A percentile compares a stretch with the other conserved stretches of the same genome.
Conservation (phyloP, 2,113 vertebrate genomes). For the Himantopus leucocephalus region DNA sequence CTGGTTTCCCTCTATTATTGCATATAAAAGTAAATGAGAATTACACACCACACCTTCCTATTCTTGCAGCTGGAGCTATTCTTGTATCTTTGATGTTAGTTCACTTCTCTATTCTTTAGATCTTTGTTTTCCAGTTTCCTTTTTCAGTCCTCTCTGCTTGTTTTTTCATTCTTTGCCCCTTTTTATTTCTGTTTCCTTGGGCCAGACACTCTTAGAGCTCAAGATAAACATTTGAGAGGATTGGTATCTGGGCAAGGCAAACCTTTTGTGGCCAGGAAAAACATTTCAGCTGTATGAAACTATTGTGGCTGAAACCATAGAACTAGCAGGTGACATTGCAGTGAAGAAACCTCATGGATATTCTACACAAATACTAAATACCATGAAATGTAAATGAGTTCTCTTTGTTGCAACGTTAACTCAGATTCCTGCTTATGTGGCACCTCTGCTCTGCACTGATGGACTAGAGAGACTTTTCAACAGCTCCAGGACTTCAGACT, state of each 20-base stretch:
- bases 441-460: background rate
- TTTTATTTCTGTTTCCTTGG: conserved; percentile 2
- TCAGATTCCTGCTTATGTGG: background rate
- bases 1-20: background rate
- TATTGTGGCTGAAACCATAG: background rate
- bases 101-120: background rate
- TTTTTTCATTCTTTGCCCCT: background rate
- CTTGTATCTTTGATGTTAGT: background rate
- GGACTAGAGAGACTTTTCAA: background rate
- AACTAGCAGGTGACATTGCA: background rate
- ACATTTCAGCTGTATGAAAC: conserved; percentile 1
- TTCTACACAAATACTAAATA: background rate
- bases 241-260: conserved; percentile 1
- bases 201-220: background rate
- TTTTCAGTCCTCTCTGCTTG: background rate
- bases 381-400: background rate
- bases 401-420: background rate
- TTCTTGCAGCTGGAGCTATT: background rate
- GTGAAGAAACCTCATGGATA: background rate
- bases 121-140: background rate
- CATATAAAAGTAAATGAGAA: background rate
- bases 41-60: background rate
- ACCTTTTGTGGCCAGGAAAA: background rate
- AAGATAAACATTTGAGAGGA: conserved; percentile 18
- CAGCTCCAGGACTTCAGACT: background rate